Base-by-base conservation (phyloP, 2,113 vertebrate species). In the Channa maculata region DNA sequence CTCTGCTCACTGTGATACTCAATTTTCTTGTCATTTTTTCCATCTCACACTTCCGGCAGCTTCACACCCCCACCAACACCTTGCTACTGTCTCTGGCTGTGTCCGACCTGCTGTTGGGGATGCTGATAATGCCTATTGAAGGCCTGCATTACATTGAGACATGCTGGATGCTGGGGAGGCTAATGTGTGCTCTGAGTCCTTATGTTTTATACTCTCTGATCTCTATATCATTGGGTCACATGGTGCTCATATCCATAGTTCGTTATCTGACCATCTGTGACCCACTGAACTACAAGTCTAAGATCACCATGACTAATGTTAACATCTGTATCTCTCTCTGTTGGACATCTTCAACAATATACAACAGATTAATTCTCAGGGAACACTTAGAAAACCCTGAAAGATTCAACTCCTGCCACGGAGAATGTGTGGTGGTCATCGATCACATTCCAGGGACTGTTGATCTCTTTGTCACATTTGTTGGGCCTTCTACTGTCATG, bases 51-150 rank as follows among this genome's bases (percentile, higher is more conserved):
- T 81, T 87, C 82, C 75, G 77, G 71, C 86, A 91, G 77, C 91
- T 93, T n/a, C 89, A 90, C 79, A 92, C 82, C n/a, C 79, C 87
- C 1, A 92, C 89, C 69, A 92, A 93, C 74, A 9, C 75, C 49
- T 80, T 93, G 37, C 72, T 92, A 5, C 76, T 88, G 49, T 92
- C 82, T 0, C 61, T 85, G 60, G 65, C 75, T 0, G 0, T 59
- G 39, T 71, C 61, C 0, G 83, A 82, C 71, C 51, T 82, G 51
- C 11, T 79, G 8, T n/a, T 85, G 65, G 83, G 83, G 55, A 2
- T 75, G 74, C 60, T 81, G 65, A 70, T 70, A 70, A 79, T 82
- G 71, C 67, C 73, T 6, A 15, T 79, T n/a, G 70, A 81, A 10
- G 52, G 81, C 8, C 46, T 80, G 55, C 49, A 7, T 12, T 38